Percentiles rank a stretch among this genome's conserved stretches.
Conservation (phyloP, 2,888 invertebrate genomes). For the Spilarctia lutea region DNA sequence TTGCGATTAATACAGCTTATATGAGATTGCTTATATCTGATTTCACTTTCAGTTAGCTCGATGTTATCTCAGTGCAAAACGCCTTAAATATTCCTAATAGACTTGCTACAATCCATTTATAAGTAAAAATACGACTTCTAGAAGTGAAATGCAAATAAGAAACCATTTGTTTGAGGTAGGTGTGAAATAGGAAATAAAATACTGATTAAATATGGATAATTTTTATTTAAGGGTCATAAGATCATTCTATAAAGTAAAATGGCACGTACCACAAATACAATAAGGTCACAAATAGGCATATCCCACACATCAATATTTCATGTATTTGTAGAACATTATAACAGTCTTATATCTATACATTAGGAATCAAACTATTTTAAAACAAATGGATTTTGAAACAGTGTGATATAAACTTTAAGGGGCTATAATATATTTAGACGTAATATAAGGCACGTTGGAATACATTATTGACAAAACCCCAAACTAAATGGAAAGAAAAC, state of each 20-base stretch:
- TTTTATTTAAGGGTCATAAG: conserved; percentile 38
- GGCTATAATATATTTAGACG: not conserved
- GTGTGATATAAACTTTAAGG: not conserved
- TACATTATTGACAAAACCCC: not conserved
- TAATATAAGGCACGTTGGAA: conserved; percentile 12
- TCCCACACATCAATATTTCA: conserved; percentile 41
- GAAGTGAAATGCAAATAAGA: conserved; percentile 31
- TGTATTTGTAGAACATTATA: conserved; percentile 29
- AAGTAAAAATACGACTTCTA: conserved; percentile 33
- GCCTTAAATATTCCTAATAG: conserved; percentile 32
- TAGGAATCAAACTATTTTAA: conserved; percentile 25
- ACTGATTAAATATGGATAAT: conserved; percentile 28
- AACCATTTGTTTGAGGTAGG: not conserved
- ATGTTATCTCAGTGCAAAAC: conserved; percentile 24
- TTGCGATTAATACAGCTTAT: conserved; percentile 40
- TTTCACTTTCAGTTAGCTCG: conserved; percentile 53
- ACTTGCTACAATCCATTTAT: conserved; percentile 26
- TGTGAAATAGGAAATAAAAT: conserved; percentile 28
- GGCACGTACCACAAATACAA: conserved; percentile 28
- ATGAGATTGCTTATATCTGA: conserved; percentile 32
- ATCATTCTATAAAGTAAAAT: conserved; percentile 35
- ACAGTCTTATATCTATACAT: conserved; percentile 52
- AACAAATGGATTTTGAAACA: conserved; percentile 14
- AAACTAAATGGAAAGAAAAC: not conserved
- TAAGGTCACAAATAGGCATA: conserved; percentile 31